Base-by-base conservation (phyloP, 2,113 vertebrate genomes). In the Chaetodon trifascialis region DNA sequence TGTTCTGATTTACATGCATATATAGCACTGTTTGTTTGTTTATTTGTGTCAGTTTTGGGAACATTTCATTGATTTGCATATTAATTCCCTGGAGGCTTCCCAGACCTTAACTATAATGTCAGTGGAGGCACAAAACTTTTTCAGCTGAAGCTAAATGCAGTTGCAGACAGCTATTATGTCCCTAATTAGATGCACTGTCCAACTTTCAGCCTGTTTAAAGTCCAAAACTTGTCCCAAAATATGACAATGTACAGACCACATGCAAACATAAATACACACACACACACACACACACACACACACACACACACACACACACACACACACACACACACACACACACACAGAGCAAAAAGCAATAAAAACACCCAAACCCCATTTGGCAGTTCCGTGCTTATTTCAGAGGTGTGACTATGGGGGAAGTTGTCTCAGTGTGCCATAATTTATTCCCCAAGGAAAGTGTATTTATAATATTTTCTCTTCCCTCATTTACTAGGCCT, bases 401-500 rank as follows among this genome's bases (percentile, higher is more conserved):
- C 76, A 58, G 76, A 88, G 74, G 73, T 86, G 55, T 78, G 75
- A 89, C 67, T 86, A 81, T 80, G 59, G 19, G 59, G 44, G 65
- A 62, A 65, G 60, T 68, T 88, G 59, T 76, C 82, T 84, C 77
- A 30, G n/a, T 69, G 70, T 74, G 70, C 54, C 72, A 67, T 90
- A 88, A 92, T 93, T 91, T 90, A 93, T 89, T 86, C 89, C 86
- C 86, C 34, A 56, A 70, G 88, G 89, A 83, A 78, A 65, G 72
- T 47, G 25, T 88, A 71, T 93, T 86, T 76, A 64, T 80, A 83
- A 86, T 54, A 76, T 85, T 79, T 87, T 84, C 73, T 72, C 66
- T 60, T 73, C 58, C 59, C 73, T 80, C 80, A 54, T 87, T 86
- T 78, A 79, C 73, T 44, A 40, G 19, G 42, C 42, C 51, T 55